These are phyloP conservation scores for Cotesia vestalis DNA, from an alignment of 1,140 invertebrate genomes.

Conservation along the genomic window DNA sequence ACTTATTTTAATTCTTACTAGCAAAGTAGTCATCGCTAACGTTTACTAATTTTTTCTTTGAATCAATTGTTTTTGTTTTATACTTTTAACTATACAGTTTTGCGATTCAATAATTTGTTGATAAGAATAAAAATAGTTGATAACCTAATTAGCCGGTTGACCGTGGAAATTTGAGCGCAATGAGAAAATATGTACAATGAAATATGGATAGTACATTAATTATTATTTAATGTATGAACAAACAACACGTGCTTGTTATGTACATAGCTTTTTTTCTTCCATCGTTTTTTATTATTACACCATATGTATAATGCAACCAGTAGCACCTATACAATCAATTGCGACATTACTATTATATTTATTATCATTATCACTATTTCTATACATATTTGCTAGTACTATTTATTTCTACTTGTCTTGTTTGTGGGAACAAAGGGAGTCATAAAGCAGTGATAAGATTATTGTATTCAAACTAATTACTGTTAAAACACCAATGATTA, in stretches of 20 bases:
- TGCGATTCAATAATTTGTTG: neutral
- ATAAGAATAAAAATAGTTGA: no score
- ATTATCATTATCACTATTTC: no score
- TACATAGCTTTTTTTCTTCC: no score
- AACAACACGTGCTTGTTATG: constrained; percentile 5
- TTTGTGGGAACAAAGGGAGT: constrained; percentile 10
- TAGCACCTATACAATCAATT: neutral
- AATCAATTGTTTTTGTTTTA: neutral
- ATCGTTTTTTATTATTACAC: constrained; percentile 20
- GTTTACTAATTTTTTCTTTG: neutral
- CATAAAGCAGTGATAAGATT: constrained; percentile 4
- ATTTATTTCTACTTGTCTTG: no score
- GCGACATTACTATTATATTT: constrained; percentile 1
- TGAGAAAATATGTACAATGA: neutral
- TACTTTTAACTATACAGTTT: neutral
- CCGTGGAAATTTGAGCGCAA: no score
- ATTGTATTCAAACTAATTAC: constrained; percentile 5
- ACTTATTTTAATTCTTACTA: neutral
- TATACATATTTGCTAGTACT: no score
- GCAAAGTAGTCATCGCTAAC: neutral
- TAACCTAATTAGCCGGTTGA: no score
- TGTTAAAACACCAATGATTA: neutral
- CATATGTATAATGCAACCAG: constrained; percentile 24
- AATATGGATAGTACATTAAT: neutral
- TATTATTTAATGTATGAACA: constrained; percentile 3